Evolutionary conservation across 92 coral and sea anemone species (phyloP), one percentile per base, ranked within the genome.

Genomic region (Zoanthus solanderi): DNA sequence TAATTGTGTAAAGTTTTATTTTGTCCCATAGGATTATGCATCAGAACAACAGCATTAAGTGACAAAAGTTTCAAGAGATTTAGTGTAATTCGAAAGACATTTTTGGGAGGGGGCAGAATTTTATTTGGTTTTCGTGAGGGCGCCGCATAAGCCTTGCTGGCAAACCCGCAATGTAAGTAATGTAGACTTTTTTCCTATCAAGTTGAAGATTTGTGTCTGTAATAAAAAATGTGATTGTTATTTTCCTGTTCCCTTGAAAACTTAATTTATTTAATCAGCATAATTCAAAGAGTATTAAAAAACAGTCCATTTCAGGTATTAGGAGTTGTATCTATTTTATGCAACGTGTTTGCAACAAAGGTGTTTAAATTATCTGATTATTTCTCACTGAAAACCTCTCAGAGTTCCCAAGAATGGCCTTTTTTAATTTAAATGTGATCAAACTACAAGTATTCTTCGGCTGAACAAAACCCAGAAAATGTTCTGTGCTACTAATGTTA

Each of bases 371-470:
- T 23, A 23, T 23, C 23, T 23, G 23, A 23, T 23, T 2, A 53
- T 53, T 4, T 53, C 58, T 53, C 6, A 71, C 58, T 8, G 1
- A 53, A 53, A 53, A 53, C 2, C 0, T 10, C 71, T 87, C 18
- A 60, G 60, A 79, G 52, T 87, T 2, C 93, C 93, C 10, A 75
- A 75, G 34, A 63, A 76, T 57, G 87, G 87, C 17, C 82, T 90
- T 5, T 87, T 90, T 81, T 90, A 87, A 30, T 89, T 89, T 66
- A 78, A 87, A 29, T 52, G 72, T 45, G 91, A 90, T 31, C 63
- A 56, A 72, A 90, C 91, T 0, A 34, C 79, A 23, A 71, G 84
- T 67, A 71, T 90, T 45, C 76, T 81, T 11, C 88, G 87, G 3
- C 45, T 61, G 60, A 71, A 52, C 42, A 87, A 87, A 30, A 56